phyloP scores from a whole-genome alignment of 2,113 vertebrate species.

The Gopherus flavomarginatus region DNA sequence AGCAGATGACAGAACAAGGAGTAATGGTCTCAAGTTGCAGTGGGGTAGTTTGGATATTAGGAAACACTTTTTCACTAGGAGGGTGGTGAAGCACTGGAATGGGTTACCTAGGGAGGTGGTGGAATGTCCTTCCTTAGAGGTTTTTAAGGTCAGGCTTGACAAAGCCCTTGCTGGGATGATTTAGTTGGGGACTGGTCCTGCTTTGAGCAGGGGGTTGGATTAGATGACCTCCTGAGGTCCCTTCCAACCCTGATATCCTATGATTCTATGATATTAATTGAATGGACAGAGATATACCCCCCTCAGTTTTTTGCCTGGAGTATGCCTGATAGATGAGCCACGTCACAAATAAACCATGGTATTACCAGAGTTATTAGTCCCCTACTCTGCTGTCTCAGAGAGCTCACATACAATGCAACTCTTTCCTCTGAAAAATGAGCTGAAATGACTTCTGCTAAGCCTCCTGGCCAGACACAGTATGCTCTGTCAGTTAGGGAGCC shows the following conservation, averaged over 20 bases:
- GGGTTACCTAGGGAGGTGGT: no score
- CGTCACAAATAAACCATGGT: constrained; percentile 24
- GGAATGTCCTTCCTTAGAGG: no score
- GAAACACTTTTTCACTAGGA: no score
- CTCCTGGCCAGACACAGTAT: constrained; percentile 29
- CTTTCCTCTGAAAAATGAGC: constrained; percentile 23
- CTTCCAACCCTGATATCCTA: not conserved
- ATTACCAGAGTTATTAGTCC: constrained; percentile 16
- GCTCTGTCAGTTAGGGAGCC: not conserved
- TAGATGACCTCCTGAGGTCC: no score
- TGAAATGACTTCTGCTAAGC: constrained; percentile 45
- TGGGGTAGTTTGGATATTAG: no score
- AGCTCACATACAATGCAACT: constrained; percentile 29
- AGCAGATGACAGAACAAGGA: no score
- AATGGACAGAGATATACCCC: not conserved
- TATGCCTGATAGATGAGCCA: constrained; percentile 8
- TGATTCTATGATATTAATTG: not conserved
- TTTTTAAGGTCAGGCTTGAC: no score
- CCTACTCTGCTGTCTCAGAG: constrained; percentile 20
- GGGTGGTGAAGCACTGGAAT: no score
- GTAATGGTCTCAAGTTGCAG: no score
- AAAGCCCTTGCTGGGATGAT: no score
- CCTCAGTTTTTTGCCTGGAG: not conserved
- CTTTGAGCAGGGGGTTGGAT: no score
- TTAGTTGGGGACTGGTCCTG: no score